These are phyloP conservation scores for Cryptops parisi DNA, from an alignment of 2,888 invertebrate genomes.

Conservation along the genomic window DNA sequence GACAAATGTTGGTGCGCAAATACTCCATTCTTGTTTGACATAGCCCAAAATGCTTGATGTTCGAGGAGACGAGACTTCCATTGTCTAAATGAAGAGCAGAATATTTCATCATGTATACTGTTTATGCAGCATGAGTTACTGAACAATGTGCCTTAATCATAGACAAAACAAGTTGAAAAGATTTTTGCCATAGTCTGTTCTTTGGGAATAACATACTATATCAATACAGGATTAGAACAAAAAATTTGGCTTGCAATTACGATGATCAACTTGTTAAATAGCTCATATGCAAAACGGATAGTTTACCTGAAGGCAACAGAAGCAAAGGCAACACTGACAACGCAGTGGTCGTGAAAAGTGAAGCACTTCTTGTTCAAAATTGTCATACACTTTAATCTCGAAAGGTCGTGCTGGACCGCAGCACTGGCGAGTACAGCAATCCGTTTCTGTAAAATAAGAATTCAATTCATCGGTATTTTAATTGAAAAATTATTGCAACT, in stretches of 20 bases:
- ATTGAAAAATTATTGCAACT: too few species aligned
- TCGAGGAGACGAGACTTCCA: slow-evolving; percentile 55
- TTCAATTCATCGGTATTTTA: too few species aligned
- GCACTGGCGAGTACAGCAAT: slow-evolving; percentile 67
- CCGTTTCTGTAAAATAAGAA: slow-evolving; percentile 42
- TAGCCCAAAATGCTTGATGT: slow-evolving; percentile 25
- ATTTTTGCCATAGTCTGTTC: too few species aligned
- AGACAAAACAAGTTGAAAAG: not conserved
- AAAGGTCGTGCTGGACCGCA: slow-evolving; percentile 70
- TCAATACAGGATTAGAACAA: too few species aligned
- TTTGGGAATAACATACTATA: too few species aligned
- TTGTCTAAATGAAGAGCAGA: slow-evolving; percentile 41
- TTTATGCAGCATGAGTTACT: too few species aligned
- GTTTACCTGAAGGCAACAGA: slow-evolving; percentile 61
- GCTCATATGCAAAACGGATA: too few species aligned
- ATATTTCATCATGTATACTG: too few species aligned
- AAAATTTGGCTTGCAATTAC: too few species aligned
- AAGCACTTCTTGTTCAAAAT: slow-evolving; percentile 62
- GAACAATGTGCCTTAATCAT: too few species aligned
- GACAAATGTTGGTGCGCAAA: slow-evolving; percentile 44
- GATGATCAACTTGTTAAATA: too few species aligned
- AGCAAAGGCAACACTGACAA: slow-evolving; percentile 69
- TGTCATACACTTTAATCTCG: slow-evolving; percentile 74
- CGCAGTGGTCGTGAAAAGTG: slow-evolving; percentile 66
- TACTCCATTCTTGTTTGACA: slow-evolving; percentile 26